phyloP scores from a whole-genome alignment of 1,140 invertebrate genomes.

The Lanistes nyassanus region DNA sequence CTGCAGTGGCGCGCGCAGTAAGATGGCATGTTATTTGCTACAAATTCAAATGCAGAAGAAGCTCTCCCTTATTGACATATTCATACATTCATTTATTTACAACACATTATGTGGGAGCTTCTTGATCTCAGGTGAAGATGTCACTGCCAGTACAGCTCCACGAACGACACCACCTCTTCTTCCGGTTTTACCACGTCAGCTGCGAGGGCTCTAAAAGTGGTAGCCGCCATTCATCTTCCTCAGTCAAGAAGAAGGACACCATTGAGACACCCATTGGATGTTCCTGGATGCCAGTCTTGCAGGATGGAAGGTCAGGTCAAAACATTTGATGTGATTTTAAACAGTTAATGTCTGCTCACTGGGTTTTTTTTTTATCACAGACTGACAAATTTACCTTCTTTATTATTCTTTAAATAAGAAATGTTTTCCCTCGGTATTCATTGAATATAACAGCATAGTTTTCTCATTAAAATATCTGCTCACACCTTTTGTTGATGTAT shows the following conservation, averaged over 20 bases:
- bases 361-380: too few relatives aligned
- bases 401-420: too few relatives aligned
- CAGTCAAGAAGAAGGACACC: constrained; percentile 51
- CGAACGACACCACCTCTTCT: constrained; percentile 82
- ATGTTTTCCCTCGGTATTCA: too few relatives aligned
- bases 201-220: constrained; percentile 75
- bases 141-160: constrained; percentile 86
- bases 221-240: constrained; percentile 32
- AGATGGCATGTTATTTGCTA: background rate
- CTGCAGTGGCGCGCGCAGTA: background rate
- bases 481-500: background rate
- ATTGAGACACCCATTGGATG: constrained; percentile 91
- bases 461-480: constrained; percentile 13
- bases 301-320: constrained; percentile 75
- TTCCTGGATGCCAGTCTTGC: constrained; percentile 86
- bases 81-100: background rate
- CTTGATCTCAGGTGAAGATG: constrained; percentile 84
- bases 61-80: background rate
- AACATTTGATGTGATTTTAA: background rate
- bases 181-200: constrained; percentile 96
- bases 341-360: too few relatives aligned
- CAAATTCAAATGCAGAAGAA: too few relatives aligned
- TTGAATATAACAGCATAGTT: background rate
- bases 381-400: too few relatives aligned
- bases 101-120: background rate